A percentile compares a stretch with the other conserved stretches of the same genome.
phyloP scores from a whole-genome alignment of 2,888 invertebrate species.

The Mechanitis messenoides region DNA sequence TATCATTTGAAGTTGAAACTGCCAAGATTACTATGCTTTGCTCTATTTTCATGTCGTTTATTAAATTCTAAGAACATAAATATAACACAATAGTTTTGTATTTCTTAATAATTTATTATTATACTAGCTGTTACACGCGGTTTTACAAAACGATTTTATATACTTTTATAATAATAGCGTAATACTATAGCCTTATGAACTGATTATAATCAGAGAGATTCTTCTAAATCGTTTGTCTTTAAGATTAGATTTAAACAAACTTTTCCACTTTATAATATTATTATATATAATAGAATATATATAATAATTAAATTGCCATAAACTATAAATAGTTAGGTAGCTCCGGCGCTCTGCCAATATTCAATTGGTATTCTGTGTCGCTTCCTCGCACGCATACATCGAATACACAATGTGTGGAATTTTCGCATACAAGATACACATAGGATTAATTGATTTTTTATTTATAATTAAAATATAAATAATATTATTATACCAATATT shows the following conservation, averaged over 20 bases:
- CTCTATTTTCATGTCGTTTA: conserved; percentile 33
- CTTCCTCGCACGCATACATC: conserved; percentile 54
- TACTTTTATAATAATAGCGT: too few relatives aligned
- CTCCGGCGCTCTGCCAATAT: conserved; percentile 55
- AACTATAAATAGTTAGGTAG: conserved; percentile 31
- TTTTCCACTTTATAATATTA: neutral
- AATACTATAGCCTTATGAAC: too few relatives aligned
- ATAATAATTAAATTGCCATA: neutral
- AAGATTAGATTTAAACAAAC: neutral
- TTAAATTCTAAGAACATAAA: neutral
- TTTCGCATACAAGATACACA: conserved; percentile 44
- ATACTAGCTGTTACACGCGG: too few relatives aligned
- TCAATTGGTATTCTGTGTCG: conserved; percentile 67
- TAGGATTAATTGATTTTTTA: conserved; percentile 18
- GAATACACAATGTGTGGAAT: conserved; percentile 71
- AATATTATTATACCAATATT: neutral
- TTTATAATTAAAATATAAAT: conserved; percentile 7
- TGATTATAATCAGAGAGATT: too few relatives aligned
- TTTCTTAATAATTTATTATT: too few relatives aligned
- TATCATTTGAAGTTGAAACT: conserved; percentile 52
- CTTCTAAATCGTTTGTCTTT: too few relatives aligned
- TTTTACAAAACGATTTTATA: too few relatives aligned
- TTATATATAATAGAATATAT: neutral
- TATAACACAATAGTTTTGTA: too few relatives aligned
- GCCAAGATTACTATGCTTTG: conserved; percentile 42